Base-by-base conservation (phyloP, 2,888 invertebrate genomes). In the Gisinianus flammeolus region DNA sequence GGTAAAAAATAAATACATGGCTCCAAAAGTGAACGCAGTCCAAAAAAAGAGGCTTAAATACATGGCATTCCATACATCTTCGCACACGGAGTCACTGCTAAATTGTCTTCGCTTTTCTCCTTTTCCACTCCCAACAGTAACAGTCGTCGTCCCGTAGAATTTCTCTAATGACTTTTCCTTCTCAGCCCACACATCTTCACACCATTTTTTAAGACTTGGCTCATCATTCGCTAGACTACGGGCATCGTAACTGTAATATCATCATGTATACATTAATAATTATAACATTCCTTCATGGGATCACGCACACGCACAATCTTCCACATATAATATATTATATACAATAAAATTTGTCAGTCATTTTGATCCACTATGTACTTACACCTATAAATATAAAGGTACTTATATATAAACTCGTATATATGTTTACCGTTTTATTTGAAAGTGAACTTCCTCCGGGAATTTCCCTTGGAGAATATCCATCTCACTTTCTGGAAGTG, bases 361-460 rank as follows among this genome's bases (percentile, higher is more conserved):
- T n/a, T n/a, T n/a, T n/a, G n/a, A n/a, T n/a, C n/a, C n/a, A n/a
- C n/a, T 58, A 30, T 58, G 26, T 28, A 12, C 35, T 5, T 33
- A 31, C 2, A 30, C 30, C 12, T 30, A 5, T 30, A 67, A 6
- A 58, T 58, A 16, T 6, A 22, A 19, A 22, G 62, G 16, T 58
- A 58, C 22, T 16, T 22, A 10, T 31, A 16, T 67, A 67, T 12
- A 26, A 6, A 12, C 16, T 12, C 10, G 31, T 56, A 30, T 3
- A 68, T 10, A 30, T n/a, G 33, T 68, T 35, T 31, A 91, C 92
- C 92, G 88, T 86, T 91, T 91, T 80, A 94, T 90, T 87, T 92
- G 90, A 86, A 94, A 93, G 86, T 93, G 92, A 16, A 95, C 92
- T 85, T 92, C 90, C 80, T 89, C 89, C 0, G 95, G 95, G 85